Conservation (phyloP, 2,888 invertebrate genomes). For the Odontomyia ornata region DNA sequence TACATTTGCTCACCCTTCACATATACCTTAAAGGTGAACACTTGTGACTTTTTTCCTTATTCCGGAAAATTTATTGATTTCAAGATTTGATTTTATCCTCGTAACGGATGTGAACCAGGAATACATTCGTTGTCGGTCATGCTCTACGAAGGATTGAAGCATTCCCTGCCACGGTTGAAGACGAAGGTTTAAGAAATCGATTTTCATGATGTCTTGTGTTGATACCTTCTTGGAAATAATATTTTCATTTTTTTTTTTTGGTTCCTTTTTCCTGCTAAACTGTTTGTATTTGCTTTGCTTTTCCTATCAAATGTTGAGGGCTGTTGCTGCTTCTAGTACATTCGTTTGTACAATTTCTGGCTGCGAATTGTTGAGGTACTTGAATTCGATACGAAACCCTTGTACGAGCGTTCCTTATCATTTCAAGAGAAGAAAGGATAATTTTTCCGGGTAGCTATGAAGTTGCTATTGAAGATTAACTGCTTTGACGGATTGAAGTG, state of each 20-base stretch:
- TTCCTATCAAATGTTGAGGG: not conserved
- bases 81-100: constrained; percentile 2
- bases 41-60: no score
- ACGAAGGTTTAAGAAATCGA: not conserved
- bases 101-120: no score
- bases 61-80: not conserved
- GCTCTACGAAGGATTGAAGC: no score
- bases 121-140: no score
- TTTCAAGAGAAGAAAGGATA: not conserved
- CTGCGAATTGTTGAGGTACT: not conserved
- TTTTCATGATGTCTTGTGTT: not conserved
- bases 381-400: not conserved
- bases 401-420: not conserved
- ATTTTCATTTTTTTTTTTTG: not conserved
- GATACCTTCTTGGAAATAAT: constrained; percentile 3
- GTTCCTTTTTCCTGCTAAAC: not conserved
- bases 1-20: no score
- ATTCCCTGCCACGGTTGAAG: no score
- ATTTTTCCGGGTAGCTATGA: not conserved
- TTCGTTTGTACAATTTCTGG: no score
- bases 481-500: not conserved
- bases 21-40: no score
- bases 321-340: not conserved
- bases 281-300: not conserved
- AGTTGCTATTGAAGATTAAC: not conserved